Evolutionary conservation across 1,140 invertebrate species (phyloP).

Genomic region (Macrocentrus cingulum): DNA sequence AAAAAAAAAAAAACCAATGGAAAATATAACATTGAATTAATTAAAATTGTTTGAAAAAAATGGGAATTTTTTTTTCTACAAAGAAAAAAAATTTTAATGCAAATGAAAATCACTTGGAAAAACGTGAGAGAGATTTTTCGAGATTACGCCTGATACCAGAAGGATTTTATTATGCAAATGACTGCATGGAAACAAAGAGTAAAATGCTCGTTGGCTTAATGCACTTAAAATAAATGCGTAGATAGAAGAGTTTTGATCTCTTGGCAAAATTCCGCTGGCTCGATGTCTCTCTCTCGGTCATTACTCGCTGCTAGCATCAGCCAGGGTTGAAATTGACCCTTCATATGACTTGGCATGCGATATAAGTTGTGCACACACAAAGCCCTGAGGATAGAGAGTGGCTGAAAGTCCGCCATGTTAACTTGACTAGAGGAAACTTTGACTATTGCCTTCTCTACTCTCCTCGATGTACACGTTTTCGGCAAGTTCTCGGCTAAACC

Average conservation of each 20-base stretch:
- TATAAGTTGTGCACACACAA: background rate
- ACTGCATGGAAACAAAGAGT: background rate
- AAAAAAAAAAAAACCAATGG: too few species aligned
- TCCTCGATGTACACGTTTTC: slow-evolving; percentile 3
- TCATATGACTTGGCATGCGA: background rate
- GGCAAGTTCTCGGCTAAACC: slow-evolving; percentile 5
- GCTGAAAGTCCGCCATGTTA: background rate
- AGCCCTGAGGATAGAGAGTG: slow-evolving; percentile 1
- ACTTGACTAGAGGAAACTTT: slow-evolving; percentile 4
- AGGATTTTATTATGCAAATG: background rate
- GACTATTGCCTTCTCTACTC: too few species aligned
- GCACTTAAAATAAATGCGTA: background rate
- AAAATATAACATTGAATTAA: too few species aligned
- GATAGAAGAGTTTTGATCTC: slow-evolving; percentile 8
- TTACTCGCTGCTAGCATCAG: slow-evolving; percentile 7
- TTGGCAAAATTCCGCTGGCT: slow-evolving; percentile 4
- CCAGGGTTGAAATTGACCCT: slow-evolving; percentile 8
- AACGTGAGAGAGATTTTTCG: slow-evolving; percentile 1
- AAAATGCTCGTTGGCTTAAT: slow-evolving; percentile 1
- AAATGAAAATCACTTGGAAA: background rate
- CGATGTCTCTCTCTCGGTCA: slow-evolving; percentile 4
- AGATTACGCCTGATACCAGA: background rate
- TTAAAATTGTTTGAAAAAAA: background rate
- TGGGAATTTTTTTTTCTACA: too few species aligned
- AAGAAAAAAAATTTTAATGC: too few species aligned